These are phyloP conservation scores for Sitophilus oryzae DNA, from an alignment of 1,140 invertebrate genomes.

Conservation along the genomic window DNA sequence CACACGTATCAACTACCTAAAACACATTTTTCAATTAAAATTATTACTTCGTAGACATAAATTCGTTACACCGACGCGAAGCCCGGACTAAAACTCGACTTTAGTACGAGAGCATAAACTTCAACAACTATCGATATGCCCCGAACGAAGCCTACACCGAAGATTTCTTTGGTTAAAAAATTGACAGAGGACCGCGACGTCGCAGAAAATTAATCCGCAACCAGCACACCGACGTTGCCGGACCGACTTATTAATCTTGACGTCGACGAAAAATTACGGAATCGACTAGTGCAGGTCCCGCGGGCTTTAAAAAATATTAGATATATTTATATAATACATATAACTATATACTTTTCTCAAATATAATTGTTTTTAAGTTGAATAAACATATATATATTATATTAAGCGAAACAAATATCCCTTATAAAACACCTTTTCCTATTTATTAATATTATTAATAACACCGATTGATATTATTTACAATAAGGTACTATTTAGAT, in stretches of 20 bases:
- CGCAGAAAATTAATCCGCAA: no score
- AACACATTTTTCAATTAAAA: no score
- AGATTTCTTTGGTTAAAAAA: neutral
- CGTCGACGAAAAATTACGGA: no score
- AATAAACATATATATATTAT: slow-evolving; percentile 11
- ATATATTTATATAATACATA: neutral
- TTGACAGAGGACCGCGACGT: neutral
- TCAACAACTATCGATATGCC: neutral
- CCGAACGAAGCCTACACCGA: neutral
- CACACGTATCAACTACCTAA: no score
- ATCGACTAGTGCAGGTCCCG: no score
- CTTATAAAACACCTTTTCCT: neutral
- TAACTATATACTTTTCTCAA: slow-evolving; percentile 2
- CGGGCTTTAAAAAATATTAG: neutral
- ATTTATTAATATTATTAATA: no score
- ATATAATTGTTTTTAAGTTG: neutral
- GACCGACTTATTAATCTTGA: no score
- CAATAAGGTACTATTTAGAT: slow-evolving; percentile 10
- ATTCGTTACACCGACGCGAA: no score
- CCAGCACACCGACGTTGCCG: no score
- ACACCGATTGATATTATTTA: slow-evolving; percentile 2
- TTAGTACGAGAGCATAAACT: no score
- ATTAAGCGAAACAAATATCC: neutral
- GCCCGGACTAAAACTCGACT: no score
- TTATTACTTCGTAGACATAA: no score